Percentiles rank a stretch among this genome's conserved stretches.
These are phyloP conservation scores for Eustalomyia histrio DNA, from an alignment of 2,888 invertebrate species.

Conservation along the genomic window DNA sequence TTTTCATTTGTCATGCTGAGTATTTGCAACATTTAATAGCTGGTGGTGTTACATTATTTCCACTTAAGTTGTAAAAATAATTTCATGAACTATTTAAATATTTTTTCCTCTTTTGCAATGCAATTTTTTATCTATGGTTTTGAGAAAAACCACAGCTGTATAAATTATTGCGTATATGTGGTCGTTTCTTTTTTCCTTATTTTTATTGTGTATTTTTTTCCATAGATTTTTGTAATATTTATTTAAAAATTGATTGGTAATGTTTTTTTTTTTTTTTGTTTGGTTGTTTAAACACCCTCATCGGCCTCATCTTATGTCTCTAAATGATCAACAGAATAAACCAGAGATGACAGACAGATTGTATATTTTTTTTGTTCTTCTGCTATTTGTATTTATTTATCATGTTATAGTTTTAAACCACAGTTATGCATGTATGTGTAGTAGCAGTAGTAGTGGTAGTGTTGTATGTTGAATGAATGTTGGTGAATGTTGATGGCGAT, in stretches of 20 bases:
- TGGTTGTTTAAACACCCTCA: neutral
- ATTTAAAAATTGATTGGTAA: slow-evolving; percentile 7
- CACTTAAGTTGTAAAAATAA: no score
- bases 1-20: no score
- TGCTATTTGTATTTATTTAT: neutral
- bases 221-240: slow-evolving; percentile 7
- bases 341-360: neutral
- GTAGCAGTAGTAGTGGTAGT: neutral
- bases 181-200: neutral
- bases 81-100: neutral
- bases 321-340: slow-evolving; percentile 4
- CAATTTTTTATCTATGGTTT: neutral
- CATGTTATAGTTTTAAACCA: neutral
- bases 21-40: no score
- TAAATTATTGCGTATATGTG: neutral
- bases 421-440: neutral
- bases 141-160: slow-evolving; percentile 21
- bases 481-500: neutral
- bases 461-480: neutral
- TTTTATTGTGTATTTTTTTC: neutral
- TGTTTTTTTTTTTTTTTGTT: neutral
- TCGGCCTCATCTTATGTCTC: neutral
- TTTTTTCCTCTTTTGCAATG: neutral
- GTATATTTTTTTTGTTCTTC: neutral
- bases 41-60: no score